A percentile compares a stretch with the other conserved stretches of the same genome.
Evolutionary conservation across 2,113 vertebrate species (phyloP).

Genomic region (Protobothrops flavoviridis): DNA sequence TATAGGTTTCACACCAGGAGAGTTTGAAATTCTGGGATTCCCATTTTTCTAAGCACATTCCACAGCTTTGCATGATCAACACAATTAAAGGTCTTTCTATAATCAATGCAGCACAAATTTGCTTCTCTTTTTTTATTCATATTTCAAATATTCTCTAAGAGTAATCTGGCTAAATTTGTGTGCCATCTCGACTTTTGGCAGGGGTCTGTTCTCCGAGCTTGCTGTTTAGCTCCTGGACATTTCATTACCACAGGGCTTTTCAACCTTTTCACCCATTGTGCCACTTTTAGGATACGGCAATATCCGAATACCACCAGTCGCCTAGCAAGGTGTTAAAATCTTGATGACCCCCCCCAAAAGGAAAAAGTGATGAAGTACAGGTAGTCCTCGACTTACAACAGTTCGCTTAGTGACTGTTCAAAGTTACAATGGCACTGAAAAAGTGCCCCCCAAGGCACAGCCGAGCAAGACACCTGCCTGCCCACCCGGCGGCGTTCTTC

Average conservation of each 20-base stretch:
- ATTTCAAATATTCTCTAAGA: neutral
- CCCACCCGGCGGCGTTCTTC: too few species aligned
- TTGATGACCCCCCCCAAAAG: too few species aligned
- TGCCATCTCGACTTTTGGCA: neutral
- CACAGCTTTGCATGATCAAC: neutral
- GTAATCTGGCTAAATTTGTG: neutral
- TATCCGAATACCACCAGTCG: too few species aligned
- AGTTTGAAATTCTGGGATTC: neutral
- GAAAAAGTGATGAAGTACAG: too few species aligned
- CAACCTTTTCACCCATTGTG: too few species aligned
- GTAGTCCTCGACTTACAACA: too few species aligned
- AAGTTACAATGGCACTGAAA: too few species aligned
- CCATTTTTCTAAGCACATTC: neutral
- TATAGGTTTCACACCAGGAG: neutral
- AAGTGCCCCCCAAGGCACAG: too few species aligned
- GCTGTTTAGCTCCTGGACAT: neutral
- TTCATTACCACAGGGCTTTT: neutral
- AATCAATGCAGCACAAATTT: neutral
- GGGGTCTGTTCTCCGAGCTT: neutral
- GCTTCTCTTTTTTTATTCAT: neutral
- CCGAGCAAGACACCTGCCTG: too few species aligned
- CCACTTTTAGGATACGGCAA: too few species aligned
- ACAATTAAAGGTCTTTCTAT: neutral
- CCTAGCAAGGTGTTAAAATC: too few species aligned
- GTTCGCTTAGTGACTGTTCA: too few species aligned